Base-by-base conservation (phyloP, 2,888 invertebrate genomes). In the Dromius quadrimaculatus region DNA sequence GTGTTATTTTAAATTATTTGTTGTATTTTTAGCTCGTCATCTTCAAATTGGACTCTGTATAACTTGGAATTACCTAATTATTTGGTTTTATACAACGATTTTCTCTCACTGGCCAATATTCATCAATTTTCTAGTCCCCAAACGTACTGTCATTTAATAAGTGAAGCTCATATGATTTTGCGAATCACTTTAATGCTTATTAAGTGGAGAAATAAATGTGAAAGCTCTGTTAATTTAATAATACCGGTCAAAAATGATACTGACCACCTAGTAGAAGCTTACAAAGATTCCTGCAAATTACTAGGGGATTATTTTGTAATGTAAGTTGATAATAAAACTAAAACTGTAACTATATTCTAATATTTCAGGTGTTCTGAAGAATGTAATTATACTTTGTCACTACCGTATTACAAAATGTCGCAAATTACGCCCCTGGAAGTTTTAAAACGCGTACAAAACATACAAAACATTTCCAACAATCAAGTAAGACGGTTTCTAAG, bases 161-260 rank as follows among this genome's bases (percentile, higher is more conserved):
- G 88, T 75, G 92, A 93, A 81, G 90, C 90, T 2, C 90, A 91
- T 77, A 85, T 90, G 74, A 87, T 92, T 75, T 81, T 92, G 13
- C 82, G 88, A 70, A 78, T 85, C 22, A 81, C 83, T 1, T 78
- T 85, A 43, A 79, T 84, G 54, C 72, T 84, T 19, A 78, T 77
- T 38, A 77, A 78, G 72, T 83, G 81, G 81, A 72, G 72, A 63
- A 50, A 75, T n/a, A 75, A 78, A 59, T 76, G 76, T 1, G 82
- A 82, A 6, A 79, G 80, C 15, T 78, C 75, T 50, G 81, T 82
- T 0, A 79, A 78, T 61, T 73, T 78, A 28, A 75, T 78, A 11
- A 74, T 72, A 17, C 76, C 73, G 65, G 75, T 71, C 62, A 78
- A 77, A 74, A 74, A 54, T 64, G 74, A 72, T 11, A 81, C 81